Conservation (phyloP, 2,888 invertebrate species). For the Phortica okadai region DNA sequence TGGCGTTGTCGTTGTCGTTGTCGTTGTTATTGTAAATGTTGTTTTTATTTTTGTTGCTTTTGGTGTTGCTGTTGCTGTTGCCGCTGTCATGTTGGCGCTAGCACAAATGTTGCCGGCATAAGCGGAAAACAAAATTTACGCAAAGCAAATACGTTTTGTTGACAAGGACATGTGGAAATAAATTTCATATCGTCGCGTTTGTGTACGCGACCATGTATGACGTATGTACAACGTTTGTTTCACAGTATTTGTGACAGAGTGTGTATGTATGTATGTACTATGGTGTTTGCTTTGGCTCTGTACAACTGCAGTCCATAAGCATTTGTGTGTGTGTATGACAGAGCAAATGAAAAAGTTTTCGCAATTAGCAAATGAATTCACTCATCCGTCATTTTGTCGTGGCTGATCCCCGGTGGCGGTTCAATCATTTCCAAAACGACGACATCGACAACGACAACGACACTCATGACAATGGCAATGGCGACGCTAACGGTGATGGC, state of each 20-base stretch:
- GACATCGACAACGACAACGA: conserved; percentile 26
- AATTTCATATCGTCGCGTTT: conserved; percentile 42
- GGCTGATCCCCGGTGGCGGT: conserved; percentile 64
- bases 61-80: background rate
- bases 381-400: conserved; percentile 72
- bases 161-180: conserved; percentile 50
- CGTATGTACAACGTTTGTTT: conserved; percentile 7
- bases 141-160: conserved; percentile 52
- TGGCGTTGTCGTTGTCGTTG: conserved; percentile 14
- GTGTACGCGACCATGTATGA: conserved; percentile 15
- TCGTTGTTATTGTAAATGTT: conserved; percentile 36
- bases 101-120: conserved; percentile 33
- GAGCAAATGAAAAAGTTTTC: conserved; percentile 64
- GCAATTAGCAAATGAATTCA: conserved; percentile 75
- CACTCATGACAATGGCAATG: background rate
- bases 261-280: conserved; percentile 11
- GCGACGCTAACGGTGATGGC: no score
- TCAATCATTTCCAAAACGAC: conserved; percentile 63
- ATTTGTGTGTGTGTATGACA: conserved; percentile 25
- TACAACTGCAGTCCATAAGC: background rate
- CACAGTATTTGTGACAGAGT: background rate
- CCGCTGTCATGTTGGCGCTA: conserved; percentile 20
- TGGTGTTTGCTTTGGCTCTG: background rate
- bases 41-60: conserved; percentile 12
- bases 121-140: conserved; percentile 47